Evolutionary conservation across 1,140 invertebrate genomes (phyloP).

Genomic region (Plectrocnemia conspersa): DNA sequence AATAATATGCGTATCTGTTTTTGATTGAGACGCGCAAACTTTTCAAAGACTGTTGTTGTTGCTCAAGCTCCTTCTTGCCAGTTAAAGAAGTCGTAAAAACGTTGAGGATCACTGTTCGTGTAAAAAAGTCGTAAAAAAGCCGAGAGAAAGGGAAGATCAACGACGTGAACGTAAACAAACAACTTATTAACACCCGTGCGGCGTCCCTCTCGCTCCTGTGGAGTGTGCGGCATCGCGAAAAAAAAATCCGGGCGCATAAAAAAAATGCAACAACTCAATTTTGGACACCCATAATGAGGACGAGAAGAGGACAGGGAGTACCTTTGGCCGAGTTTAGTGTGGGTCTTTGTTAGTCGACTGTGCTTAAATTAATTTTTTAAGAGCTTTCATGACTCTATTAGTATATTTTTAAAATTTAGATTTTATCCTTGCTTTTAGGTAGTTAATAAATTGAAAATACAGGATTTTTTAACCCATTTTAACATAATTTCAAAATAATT

Average conservation of each 20-base stretch:
- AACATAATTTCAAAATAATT: slow-evolving; percentile 3
- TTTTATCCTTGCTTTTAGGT: no score
- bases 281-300: slow-evolving; percentile 36
- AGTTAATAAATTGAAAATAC: no score
- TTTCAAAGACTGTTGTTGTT: no score
- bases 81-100: no score
- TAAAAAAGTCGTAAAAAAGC: slow-evolving; percentile 19
- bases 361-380: not conserved
- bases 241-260: slow-evolving; percentile 23
- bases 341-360: not conserved
- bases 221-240: slow-evolving; percentile 9
- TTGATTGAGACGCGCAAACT: no score
- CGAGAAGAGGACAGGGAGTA: slow-evolving; percentile 24
- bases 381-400: no score
- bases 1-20: no score
- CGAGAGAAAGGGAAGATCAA: slow-evolving; percentile 31
- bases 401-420: no score
- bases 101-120: not conserved
- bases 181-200: slow-evolving; percentile 35
- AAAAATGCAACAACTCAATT: slow-evolving; percentile 36
- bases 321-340: not conserved
- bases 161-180: slow-evolving; percentile 37
- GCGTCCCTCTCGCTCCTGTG: slow-evolving; percentile 15
- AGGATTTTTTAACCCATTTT: not conserved
- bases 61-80: no score